Percentiles rank a stretch among this genome's conserved stretches.
These are phyloP conservation scores for Synanthedon andrenaeformis DNA, from an alignment of 2,888 invertebrate genomes.

Conservation along the genomic window DNA sequence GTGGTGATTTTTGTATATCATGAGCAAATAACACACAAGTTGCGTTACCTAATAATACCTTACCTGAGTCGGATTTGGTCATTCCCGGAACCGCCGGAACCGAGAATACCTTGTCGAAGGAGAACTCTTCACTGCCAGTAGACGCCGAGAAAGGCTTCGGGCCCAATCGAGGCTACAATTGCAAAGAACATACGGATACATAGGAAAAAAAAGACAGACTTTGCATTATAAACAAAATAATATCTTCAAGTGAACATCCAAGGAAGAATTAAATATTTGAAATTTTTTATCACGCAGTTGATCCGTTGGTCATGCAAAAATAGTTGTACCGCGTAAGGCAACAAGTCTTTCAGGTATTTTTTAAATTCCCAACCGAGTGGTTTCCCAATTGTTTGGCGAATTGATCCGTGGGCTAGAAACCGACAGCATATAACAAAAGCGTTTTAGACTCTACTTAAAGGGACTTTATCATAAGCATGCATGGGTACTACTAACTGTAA, in stretches of 20 bases:
- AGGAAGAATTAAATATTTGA: background rate
- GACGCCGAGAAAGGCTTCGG: constrained; percentile 89
- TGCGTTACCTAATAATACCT: constrained; percentile 1
- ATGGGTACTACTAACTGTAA: background rate
- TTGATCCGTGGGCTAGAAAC: too few relatives aligned
- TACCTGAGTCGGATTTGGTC: constrained; percentile 50
- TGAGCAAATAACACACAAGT: too few relatives aligned
- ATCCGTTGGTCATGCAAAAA: too few relatives aligned
- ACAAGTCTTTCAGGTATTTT: too few relatives aligned
- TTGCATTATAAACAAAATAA: background rate
- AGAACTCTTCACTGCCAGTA: constrained; percentile 78
- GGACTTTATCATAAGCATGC: background rate
- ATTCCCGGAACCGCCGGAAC: constrained; percentile 79
- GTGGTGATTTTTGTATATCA: too few relatives aligned
- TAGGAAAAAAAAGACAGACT: constrained; percentile 5
- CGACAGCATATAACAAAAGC: too few relatives aligned
- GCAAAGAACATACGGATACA: constrained; percentile 8
- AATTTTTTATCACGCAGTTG: too few relatives aligned
- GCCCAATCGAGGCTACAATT: constrained; percentile 80
- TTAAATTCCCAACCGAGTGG: too few relatives aligned
- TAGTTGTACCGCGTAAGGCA: too few relatives aligned
- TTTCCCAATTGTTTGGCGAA: too few relatives aligned
- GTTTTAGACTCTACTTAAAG: too few relatives aligned
- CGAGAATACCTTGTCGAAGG: constrained; percentile 85
- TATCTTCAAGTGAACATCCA: background rate